phyloP scores from a whole-genome alignment of 2,888 invertebrate genomes.

The Sericinus montela region DNA sequence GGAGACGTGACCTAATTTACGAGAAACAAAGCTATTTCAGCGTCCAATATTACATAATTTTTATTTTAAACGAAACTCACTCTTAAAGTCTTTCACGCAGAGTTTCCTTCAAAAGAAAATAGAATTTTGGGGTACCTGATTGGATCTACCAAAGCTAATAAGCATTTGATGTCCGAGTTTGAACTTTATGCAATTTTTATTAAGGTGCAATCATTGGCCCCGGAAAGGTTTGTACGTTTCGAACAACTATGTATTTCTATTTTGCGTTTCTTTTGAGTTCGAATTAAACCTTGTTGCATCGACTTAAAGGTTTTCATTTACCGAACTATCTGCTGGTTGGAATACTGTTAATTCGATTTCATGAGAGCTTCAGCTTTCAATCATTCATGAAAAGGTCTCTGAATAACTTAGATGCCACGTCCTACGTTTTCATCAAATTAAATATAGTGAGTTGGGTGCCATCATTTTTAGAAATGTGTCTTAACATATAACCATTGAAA shows the following conservation, averaged over 20 bases:
- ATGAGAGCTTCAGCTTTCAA: constrained; percentile 51
- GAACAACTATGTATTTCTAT: constrained; percentile 16
- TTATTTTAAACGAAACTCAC: constrained; percentile 31
- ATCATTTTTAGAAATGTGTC: too few relatives aligned
- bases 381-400: constrained; percentile 40
- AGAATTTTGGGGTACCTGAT: constrained; percentile 35
- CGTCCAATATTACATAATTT: constrained; percentile 24
- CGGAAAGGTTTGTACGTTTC: constrained; percentile 29
- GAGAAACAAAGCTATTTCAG: constrained; percentile 58
- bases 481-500: too few relatives aligned
- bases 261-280: constrained; percentile 10
- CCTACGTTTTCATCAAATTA: constrained; percentile 13
- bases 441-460: constrained; percentile 1
- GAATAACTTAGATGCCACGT: constrained; percentile 11
- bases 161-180: constrained; percentile 29
- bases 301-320: constrained; percentile 10
- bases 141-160: constrained; percentile 31
- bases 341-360: constrained; percentile 34
- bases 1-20: constrained; percentile 66
- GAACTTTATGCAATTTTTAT: constrained; percentile 28
- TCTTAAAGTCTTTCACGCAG: constrained; percentile 32
- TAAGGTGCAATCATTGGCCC: constrained; percentile 26
- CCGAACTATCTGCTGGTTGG: constrained; percentile 20
- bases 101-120: constrained; percentile 32
- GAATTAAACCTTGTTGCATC: constrained; percentile 23